These are phyloP conservation scores for Indri indri DNA, from an alignment of 2,113 vertebrate species.

Conservation along the genomic window DNA sequence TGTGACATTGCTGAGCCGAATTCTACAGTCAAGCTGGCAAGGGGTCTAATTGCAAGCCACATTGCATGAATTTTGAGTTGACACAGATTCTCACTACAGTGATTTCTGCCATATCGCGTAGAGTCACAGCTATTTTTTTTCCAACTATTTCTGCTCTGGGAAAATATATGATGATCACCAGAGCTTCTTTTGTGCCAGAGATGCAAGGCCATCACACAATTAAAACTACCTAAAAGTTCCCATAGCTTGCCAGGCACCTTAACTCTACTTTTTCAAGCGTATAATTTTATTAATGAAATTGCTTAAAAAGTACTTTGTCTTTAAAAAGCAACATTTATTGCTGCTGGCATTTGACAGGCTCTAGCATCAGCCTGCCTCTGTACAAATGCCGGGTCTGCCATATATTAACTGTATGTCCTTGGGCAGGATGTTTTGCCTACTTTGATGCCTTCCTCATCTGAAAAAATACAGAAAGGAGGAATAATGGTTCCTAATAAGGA, in stretches of 20 bases:
- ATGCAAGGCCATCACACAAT: background rate
- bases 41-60: background rate
- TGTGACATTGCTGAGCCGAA: background rate
- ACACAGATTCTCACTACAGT: background rate
- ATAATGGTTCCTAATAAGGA: background rate
- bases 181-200: background rate
- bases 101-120: background rate
- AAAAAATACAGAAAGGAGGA: background rate
- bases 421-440: background rate
- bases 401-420: background rate
- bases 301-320: background rate
- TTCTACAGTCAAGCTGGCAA: background rate
- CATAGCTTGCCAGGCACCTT: background rate
- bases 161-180: background rate
- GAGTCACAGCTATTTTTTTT: background rate
- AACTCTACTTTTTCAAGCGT: background rate
- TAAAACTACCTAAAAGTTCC: background rate
- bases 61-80: background rate
- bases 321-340: background rate
- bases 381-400: background rate
- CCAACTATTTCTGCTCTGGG: background rate
- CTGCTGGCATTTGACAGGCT: accelerated
- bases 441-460: background rate
- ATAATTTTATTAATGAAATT: background rate
- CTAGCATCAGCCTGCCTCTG: background rate